A percentile compares a stretch with the other conserved stretches of the same genome.
These are phyloP conservation scores for Urocitellus parryii DNA, from an alignment of 2,113 vertebrate genomes.

Conservation along the genomic window DNA sequence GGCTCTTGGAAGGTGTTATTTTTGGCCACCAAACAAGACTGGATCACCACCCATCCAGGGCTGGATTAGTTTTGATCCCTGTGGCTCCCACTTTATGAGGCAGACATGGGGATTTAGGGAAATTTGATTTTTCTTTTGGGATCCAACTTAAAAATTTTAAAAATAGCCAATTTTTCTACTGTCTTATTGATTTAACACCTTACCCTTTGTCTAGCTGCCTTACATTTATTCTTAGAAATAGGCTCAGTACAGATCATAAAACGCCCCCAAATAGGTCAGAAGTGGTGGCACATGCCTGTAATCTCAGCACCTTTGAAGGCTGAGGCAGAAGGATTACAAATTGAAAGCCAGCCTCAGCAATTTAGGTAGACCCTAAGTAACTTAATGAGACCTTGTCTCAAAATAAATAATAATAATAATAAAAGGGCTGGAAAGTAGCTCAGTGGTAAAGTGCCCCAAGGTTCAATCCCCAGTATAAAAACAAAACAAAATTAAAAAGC, in stretches of 20 bases:
- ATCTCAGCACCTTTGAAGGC: too few relatives aligned
- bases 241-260: neutral
- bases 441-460: too few relatives aligned
- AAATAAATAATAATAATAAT: too few relatives aligned
- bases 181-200: neutral
- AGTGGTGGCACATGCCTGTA: too few relatives aligned
- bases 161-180: neutral
- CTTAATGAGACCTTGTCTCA: too few relatives aligned
- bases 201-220: neutral
- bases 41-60: neutral
- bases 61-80: neutral
- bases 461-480: too few relatives aligned
- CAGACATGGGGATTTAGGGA: neutral
- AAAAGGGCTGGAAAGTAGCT: too few relatives aligned
- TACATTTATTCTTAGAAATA: neutral
- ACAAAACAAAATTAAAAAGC: too few relatives aligned
- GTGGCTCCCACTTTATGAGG: neutral
- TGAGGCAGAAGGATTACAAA: too few relatives aligned
- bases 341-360: too few relatives aligned
- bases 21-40: neutral
- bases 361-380: too few relatives aligned
- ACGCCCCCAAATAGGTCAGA: neutral
- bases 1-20: neutral
- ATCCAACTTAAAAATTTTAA: constrained; percentile 17
- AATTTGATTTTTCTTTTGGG: constrained; percentile 9